Evolutionary conservation across 2,113 vertebrate genomes (phyloP), one percentile per base, ranked within the genome.

Genomic region (Crotophaga sulcirostris): DNA sequence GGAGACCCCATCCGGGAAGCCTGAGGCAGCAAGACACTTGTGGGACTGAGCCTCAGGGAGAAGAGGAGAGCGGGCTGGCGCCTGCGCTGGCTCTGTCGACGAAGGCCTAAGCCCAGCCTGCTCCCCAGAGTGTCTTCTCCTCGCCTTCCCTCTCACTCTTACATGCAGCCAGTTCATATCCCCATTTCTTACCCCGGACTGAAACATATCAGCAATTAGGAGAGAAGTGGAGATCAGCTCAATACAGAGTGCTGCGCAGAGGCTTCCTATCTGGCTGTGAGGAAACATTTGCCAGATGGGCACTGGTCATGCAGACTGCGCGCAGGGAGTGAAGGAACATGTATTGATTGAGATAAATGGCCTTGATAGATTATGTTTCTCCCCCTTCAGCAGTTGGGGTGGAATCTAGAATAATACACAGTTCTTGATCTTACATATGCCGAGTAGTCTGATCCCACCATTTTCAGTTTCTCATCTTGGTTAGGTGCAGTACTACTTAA

Each of bases 21-120:
- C 31, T 16, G 17, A 83, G 13, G 49, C 66, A 68, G 72, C 29
- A 5, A 31, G 51, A 33, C n/a, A 38, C 9, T 28, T 49, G 17
- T 4, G 5, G 38, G 38, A 16, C n/a, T 2, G 11, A 70, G 51
- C 31, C 34, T 3, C 18, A 4, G 19, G 25, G 38, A 70, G 16
- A 47, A 19, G 1, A 16, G 34, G 34, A 33, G 10, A 60, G 20
- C 6, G 0, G 7, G 28, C 9, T 1, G 0, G 36, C 1, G 0
- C 21, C 62, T 51, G 47, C 1, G 0, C 34, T 31, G 33, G 33
- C 31, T 14, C 82, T 70, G 56, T 23, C 1, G 0, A 16, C 55
- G 29, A 24, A 51, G 49, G 55, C 51, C 84, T 13, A 25, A 23
- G 42, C 26, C 55, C 36, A 51, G 47, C 29, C 70, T 16, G 20